Conservation (phyloP, 2,888 invertebrate genomes). For the Caenorhabditis parvicauda region DNA sequence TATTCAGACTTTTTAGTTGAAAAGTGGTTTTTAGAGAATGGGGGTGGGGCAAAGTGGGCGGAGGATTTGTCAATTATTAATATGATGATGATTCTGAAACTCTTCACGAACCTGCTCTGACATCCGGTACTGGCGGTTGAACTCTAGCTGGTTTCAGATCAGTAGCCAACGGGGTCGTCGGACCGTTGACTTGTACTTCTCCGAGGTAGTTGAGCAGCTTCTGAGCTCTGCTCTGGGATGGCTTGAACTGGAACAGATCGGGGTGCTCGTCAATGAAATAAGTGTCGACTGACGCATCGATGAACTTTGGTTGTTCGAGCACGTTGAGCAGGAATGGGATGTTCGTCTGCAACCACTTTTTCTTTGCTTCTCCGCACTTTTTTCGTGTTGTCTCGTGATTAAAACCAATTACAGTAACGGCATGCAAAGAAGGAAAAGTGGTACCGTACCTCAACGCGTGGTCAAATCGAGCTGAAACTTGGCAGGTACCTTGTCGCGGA, state of each 20-base stretch:
- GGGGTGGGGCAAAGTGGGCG: no score
- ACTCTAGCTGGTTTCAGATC: constrained; percentile 78
- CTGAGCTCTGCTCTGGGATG: constrained; percentile 89
- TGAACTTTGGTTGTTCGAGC: constrained; percentile 89
- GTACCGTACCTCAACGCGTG: no score
- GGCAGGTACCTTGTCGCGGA: no score
- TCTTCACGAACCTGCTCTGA: constrained; percentile 76
- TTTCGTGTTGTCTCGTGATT: no score
- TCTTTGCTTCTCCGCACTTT: no score
- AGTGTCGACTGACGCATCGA: constrained; percentile 90
- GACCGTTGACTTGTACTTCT: constrained; percentile 86
- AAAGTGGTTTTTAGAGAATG: no score
- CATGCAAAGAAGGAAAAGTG: no score
- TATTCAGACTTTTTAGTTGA: no score
- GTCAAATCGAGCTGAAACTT: no score
- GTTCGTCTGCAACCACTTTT: constrained; percentile 80
- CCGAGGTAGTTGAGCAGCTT: constrained; percentile 90
- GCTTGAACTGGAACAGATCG: constrained; percentile 70
- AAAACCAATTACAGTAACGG: no score
- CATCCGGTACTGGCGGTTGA: constrained; percentile 78
- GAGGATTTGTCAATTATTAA: no score
- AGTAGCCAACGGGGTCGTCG: constrained; percentile 89
- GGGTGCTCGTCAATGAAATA: constrained; percentile 97
- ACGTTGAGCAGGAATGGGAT: constrained; percentile 97
- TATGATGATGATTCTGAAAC: no score